Conservation (phyloP, 1,140 invertebrate species). For the Luehdorfia chinensis region DNA sequence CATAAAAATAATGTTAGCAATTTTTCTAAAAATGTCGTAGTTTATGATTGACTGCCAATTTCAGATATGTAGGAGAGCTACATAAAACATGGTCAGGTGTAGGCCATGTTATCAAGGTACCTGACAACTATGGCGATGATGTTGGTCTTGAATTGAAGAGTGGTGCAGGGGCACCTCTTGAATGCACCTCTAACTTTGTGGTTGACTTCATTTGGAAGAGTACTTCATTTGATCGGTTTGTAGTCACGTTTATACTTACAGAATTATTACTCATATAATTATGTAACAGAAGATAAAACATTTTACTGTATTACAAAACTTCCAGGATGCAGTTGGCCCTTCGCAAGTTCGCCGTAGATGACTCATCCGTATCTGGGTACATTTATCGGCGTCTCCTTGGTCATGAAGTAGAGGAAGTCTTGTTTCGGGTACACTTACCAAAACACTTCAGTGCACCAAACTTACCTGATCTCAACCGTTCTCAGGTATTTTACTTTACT, state of each 20-base stretch:
- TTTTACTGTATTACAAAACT: too few species aligned
- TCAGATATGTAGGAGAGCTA: constrained; percentile 93
- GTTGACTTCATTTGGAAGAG: constrained; percentile 99
- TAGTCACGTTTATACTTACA: not conserved
- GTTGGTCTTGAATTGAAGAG: constrained; percentile 97
- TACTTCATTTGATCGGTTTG: constrained; percentile 96
- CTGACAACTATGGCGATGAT: constrained; percentile 99
- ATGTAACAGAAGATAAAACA: too few species aligned
- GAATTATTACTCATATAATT: not conserved
- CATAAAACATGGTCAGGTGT: constrained; percentile 97
- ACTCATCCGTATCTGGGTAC: constrained; percentile 96
- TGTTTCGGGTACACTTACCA: constrained; percentile 93
- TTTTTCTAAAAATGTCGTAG: too few species aligned
- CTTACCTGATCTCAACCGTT: constrained; percentile 97
- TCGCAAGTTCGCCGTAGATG: constrained; percentile 97
- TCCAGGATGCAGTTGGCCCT: constrained; percentile 96
- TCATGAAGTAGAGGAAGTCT: constrained; percentile 97
- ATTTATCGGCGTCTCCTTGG: constrained; percentile 98
- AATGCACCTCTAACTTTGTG: constrained; percentile 96
- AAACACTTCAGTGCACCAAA: constrained; percentile 98
- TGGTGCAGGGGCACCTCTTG: constrained; percentile 92
- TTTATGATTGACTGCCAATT: constrained; percentile 1
- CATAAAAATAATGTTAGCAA: too few species aligned
- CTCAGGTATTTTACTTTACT: constrained; percentile 87
- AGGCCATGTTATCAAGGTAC: constrained; percentile 98